Evolutionary conservation across 1,140 invertebrate genomes (phyloP).

Genomic region (Pentalonia nigronervosa): DNA sequence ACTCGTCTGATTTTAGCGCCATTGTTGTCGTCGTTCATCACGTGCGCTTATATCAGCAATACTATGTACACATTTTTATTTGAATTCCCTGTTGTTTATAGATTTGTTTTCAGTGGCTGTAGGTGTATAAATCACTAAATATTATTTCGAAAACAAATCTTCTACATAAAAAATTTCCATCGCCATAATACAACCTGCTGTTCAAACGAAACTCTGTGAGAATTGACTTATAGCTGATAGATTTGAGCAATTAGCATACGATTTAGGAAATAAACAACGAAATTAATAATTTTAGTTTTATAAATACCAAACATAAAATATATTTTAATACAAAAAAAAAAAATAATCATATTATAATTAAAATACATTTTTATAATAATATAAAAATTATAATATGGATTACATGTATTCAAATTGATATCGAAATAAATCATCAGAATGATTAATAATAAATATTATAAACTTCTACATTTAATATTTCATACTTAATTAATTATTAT

Average conservation of each 20-base stretch:
- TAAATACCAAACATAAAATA: background rate
- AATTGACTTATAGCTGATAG: background rate
- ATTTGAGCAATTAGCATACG: background rate
- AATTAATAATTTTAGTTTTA: background rate
- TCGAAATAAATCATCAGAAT: background rate
- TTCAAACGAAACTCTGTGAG: background rate
- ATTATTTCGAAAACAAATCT: slow-evolving; percentile 21
- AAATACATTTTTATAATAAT: background rate
- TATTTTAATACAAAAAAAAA: background rate
- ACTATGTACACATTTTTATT: background rate
- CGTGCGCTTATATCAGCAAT: background rate
- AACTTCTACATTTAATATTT: background rate
- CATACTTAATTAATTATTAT: background rate
- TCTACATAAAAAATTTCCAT: background rate
- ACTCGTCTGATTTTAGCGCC: background rate
- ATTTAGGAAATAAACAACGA: background rate
- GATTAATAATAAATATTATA: background rate
- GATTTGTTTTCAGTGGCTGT: background rate
- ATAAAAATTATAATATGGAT: background rate
- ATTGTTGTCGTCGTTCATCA: slow-evolving; percentile 2
- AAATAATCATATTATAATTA: background rate
- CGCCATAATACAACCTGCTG: background rate
- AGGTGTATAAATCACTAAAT: background rate
- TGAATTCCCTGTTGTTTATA: background rate
- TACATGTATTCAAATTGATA: background rate